Percentiles rank a stretch among this genome's conserved stretches.
Conservation (phyloP, 2,113 vertebrate genomes). For the Rissa tridactyla region DNA sequence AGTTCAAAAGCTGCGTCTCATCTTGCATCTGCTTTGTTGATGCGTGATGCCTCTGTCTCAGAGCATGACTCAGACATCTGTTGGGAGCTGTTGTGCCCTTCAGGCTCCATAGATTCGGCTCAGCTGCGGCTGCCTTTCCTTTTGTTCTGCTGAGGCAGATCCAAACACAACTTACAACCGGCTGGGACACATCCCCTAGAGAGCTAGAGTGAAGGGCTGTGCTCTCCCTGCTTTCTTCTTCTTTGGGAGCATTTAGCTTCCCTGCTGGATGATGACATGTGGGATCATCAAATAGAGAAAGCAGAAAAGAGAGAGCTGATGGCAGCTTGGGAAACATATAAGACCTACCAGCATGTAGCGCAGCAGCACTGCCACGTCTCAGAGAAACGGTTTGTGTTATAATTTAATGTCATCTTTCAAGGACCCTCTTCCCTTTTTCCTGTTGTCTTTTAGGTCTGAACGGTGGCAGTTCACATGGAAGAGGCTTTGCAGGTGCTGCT, state of each 20-base stretch:
- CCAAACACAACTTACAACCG: not conserved
- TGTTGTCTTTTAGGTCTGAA: not conserved
- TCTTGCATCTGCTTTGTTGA: not conserved
- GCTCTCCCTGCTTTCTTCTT: not conserved
- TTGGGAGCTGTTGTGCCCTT: not conserved
- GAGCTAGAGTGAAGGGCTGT: not conserved
- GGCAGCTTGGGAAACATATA: fast-evolving
- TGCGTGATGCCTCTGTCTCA: not conserved
- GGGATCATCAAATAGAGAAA: not conserved
- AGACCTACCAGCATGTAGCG: not conserved
- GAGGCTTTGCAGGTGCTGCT: not conserved
- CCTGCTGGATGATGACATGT: not conserved
- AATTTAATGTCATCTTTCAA: not conserved
- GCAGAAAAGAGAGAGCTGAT: not conserved
- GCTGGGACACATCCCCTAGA: not conserved
- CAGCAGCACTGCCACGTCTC: not conserved
- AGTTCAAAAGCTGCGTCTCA: not conserved
- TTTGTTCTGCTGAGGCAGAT: not conserved
- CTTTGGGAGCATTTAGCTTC: not conserved
- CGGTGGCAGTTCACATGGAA: not conserved
- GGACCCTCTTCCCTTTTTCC: not conserved
- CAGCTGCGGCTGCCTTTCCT: not conserved
- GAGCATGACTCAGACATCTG: not conserved
- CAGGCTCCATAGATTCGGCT: not conserved
- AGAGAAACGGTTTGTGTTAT: not conserved